These are phyloP conservation scores for Lethenteron reissneri DNA, from an alignment of 2,113 vertebrate genomes.

Conservation along the genomic window DNA sequence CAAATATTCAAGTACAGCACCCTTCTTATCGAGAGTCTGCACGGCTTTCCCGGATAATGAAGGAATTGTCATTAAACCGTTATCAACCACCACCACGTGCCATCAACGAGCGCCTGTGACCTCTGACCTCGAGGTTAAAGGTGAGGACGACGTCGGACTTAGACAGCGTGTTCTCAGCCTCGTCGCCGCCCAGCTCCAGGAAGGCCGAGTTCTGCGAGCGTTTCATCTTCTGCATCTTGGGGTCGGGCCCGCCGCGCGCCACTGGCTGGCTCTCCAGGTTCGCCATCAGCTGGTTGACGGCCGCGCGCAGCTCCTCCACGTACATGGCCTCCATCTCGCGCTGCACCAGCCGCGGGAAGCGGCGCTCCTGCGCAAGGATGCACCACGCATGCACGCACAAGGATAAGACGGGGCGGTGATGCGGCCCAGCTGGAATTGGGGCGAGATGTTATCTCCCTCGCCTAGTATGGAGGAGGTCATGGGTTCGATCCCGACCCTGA, in stretches of 20 bases:
- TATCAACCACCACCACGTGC: too few relatives aligned
- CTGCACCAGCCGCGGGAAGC: constrained; percentile 42
- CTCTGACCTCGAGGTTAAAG: constrained; percentile 67
- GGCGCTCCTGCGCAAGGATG: constrained; percentile 38
- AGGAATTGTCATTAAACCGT: too few relatives aligned
- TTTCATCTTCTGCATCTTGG: constrained; percentile 64
- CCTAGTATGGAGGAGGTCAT: too few relatives aligned
- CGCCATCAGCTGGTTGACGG: constrained; percentile 77
- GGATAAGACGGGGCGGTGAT: too few relatives aligned
- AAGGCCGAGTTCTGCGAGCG: constrained; percentile 68
- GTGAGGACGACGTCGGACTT: constrained; percentile 75
- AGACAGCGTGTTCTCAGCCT: constrained; percentile 57
- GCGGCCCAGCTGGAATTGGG: too few relatives aligned
- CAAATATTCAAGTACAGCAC: too few relatives aligned
- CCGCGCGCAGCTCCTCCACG: constrained; percentile 66
- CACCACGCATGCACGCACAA: constrained; percentile 7
- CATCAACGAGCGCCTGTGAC: too few relatives aligned
- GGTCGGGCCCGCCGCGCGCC: constrained; percentile 63
- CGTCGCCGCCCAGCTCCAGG: constrained; percentile 74
- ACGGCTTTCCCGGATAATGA: too few relatives aligned
- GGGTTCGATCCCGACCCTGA: too few relatives aligned
- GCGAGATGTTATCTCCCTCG: too few relatives aligned
- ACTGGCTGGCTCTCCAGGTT: constrained; percentile 94
- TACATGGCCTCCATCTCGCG: constrained; percentile 71
- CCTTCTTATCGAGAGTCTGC: too few relatives aligned